Evolutionary conservation across 2,113 vertebrate genomes (phyloP).

Genomic region (Tupaia chinensis): DNA sequence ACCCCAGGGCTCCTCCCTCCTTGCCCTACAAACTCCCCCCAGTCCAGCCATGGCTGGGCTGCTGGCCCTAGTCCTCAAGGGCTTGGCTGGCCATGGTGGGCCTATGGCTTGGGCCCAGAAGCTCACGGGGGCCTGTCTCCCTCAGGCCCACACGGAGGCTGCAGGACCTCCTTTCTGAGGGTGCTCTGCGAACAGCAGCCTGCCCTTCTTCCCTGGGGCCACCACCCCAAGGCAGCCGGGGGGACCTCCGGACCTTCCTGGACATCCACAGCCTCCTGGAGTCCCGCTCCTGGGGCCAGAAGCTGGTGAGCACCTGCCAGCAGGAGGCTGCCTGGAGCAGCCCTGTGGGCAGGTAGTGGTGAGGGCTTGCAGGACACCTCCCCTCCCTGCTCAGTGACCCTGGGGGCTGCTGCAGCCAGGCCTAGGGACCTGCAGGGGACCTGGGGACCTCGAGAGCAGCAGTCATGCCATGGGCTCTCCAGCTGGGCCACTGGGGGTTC

Average conservation of each 20-base stretch:
- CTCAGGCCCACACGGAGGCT: slow-evolving; percentile 14
- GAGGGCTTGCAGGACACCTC: accelerated
- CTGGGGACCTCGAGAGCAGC: neutral
- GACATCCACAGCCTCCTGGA: neutral
- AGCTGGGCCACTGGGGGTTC: neutral
- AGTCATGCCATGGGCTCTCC: neutral
- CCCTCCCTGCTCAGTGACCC: accelerated
- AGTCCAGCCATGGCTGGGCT: neutral
- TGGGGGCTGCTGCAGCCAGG: neutral
- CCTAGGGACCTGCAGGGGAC: neutral
- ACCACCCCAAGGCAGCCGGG: neutral
- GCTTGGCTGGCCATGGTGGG: neutral
- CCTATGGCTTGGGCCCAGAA: accelerated
- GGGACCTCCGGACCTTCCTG: neutral
- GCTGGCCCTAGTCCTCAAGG: neutral
- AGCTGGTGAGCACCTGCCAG: neutral
- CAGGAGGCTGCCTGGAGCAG: neutral
- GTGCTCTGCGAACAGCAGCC: neutral
- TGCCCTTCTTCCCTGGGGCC: neutral
- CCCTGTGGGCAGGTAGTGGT: neutral
- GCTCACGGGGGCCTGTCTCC: neutral
- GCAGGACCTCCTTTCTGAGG: neutral
- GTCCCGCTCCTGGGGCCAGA: neutral
- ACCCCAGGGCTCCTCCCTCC: neutral
- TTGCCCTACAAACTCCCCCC: neutral